Base-by-base conservation (phyloP, 2,113 vertebrate genomes). In the Nothobranchius furzeri region DNA sequence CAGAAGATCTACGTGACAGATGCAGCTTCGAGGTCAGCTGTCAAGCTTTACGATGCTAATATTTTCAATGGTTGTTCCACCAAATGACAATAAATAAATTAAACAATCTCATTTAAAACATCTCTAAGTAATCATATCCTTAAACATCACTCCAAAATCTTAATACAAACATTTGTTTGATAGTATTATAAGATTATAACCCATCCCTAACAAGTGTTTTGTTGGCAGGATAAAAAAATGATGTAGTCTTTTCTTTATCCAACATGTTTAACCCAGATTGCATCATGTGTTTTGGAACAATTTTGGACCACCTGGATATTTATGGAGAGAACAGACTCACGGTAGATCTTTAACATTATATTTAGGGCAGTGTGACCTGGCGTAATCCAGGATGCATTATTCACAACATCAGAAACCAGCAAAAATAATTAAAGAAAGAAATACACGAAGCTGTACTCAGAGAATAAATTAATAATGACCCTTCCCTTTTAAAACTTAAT, bases 341-440 rank as follows among this genome's bases (percentile, higher is more conserved):
- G 37, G 50, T 70, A 73, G 43, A 68, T 4, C 40, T 25, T 12
- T 46, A 60, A 68, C 56, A 9, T 87, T 80, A 81, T 85, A 88
- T 86, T 86, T 76, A 78, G 85, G 84, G 74, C 89, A 89, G 78
- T 75, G 67, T 77, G 76, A 84, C 78, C 68, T 91, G 90, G 91
- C 83, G 84, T 91, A 85, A 89, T 88, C 73, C 69, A 76, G 52
- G 2, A n/a, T 92, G 78, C 76, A 93, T 91, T 90, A 92, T 92
- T 91, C 63, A 92, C 82, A 70, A 68, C 73, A 58, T 75, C 69
- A 83, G 78, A 66, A 30, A 70, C 67, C 62, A 77, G 78, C 76
- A 68, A 80, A 84, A 78, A 68, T 81, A 61, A 72, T 63, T 10
- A 30, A 30, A 30, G 30, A 30, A 30, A 30, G 60, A 77, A 70